Evolutionary conservation across 2,113 vertebrate genomes (phyloP), one percentile per base, ranked within the genome.

Genomic region (Pangasianodon hypophthalmus): DNA sequence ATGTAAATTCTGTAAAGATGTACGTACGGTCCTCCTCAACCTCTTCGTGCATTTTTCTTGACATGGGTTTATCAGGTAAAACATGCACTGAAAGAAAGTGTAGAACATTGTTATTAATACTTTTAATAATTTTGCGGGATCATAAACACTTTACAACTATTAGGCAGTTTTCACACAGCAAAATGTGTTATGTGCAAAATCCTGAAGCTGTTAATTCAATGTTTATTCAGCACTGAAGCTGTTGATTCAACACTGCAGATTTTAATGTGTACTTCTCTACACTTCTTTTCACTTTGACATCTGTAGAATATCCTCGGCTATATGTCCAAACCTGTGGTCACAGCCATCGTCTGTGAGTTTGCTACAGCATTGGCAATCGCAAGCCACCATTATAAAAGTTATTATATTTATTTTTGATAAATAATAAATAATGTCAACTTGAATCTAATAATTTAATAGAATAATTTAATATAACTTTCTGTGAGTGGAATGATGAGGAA

Each of bases 1-100:
- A 18, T 71, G 41, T 79, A 77, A 85, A 62, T 75, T 52, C 24
- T 6, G 24, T 37, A 11, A 29, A 44, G 5, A 77, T 75, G 41
- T 86, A 94, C 97, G 96, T 94, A 99, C 98, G 94, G 14, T 98
- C 95, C 71, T 93, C 95, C 0, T 91, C 89, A 77, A 96, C 91
- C 0, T 94, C 92, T 87, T 95, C 87, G 0, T 95, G 90, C 4
- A 94, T 93, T 54, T 96, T 96, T 91, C 93, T 94, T 37, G 96
- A 95, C 96, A 97, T 96, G 29, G 97, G 96, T 89, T 98, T 98
- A 93, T 95, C 96, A n/a, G 97, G 4, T 1, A 97, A 89, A 0
- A 94, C 62, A 50, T 97, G 96, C 88, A 97, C 97, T 98, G 71
- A 50, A 89, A 93, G 50, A 50, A n/a, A 75, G 1, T 41, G 19